Conservation (phyloP, 2,888 invertebrate species). For the Exocentrus adspersus region DNA sequence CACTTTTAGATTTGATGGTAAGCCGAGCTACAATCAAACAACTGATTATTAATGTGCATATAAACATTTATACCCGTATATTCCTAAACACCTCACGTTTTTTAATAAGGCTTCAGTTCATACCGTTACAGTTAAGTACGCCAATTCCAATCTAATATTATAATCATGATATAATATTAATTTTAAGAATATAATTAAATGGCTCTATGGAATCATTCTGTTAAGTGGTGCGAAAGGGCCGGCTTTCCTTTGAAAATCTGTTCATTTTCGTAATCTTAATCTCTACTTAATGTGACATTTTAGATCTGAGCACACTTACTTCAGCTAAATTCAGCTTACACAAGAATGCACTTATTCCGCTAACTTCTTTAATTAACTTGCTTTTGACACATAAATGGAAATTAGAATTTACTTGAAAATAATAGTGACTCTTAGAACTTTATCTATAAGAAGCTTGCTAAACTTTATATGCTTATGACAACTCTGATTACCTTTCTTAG, state of each 20-base stretch:
- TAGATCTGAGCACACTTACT: constrained; percentile 51
- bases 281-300: constrained; percentile 54
- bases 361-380: constrained; percentile 63
- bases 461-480: constrained; percentile 44
- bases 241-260: constrained; percentile 26
- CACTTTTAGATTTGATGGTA: no score
- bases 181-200: not conserved
- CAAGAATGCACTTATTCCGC: constrained; percentile 63
- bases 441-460: constrained; percentile 42
- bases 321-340: constrained; percentile 58
- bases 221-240: constrained; percentile 15
- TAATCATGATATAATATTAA: not conserved
- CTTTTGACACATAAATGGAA: constrained; percentile 62
- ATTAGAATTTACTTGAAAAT: constrained; percentile 54
- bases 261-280: constrained; percentile 43
- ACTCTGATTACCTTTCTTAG: constrained; percentile 37
- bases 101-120: no score
- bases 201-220: not conserved
- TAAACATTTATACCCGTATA: no score
- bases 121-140: no score
- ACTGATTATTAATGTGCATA: no score
- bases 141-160: not conserved
- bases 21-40: no score
- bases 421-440: constrained; percentile 33
- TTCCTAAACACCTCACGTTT: no score